Conservation (phyloP, 2,113 vertebrate genomes). For the Ia io region DNA sequence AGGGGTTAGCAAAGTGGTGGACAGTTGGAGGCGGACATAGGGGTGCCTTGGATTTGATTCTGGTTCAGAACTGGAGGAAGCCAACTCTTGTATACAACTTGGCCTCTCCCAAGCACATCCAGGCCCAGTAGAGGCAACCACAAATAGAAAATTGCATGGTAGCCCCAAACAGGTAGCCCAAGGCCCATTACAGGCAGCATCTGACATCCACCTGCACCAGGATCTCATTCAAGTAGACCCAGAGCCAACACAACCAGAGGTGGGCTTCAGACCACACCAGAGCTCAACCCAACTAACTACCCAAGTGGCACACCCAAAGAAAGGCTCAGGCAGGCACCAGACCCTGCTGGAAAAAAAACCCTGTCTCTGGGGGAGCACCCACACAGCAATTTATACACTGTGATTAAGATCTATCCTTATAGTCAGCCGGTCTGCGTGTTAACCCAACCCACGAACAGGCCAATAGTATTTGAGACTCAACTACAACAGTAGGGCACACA, state of each 20-base stretch:
- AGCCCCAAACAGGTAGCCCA: not conserved
- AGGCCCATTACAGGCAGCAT: not conserved
- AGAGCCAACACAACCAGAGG: not conserved
- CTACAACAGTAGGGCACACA: not conserved
- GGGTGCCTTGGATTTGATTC: not conserved
- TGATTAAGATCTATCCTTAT: not conserved
- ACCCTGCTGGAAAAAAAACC: not conserved
- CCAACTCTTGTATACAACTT: not conserved
- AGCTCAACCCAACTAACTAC: not conserved
- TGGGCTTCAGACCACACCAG: not conserved
- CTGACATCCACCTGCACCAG: not conserved
- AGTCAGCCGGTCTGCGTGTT: not conserved
- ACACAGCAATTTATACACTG: not conserved
- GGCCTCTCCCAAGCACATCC: not conserved
- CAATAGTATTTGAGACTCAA: not conserved
- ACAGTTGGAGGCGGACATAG: not conserved
- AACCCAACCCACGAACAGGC: not conserved
- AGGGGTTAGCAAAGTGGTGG: not conserved
- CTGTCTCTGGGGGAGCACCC: not conserved
- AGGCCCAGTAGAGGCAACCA: not conserved
- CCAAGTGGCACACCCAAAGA: not conserved
- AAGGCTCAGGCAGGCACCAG: not conserved
- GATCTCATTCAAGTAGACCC: not conserved
- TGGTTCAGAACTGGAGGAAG: not conserved
- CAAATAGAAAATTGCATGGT: not conserved